Evolutionary conservation across 2,888 invertebrate genomes (phyloP), one percentile per base, ranked within the genome.

Genomic region (Mayetiola destructor): DNA sequence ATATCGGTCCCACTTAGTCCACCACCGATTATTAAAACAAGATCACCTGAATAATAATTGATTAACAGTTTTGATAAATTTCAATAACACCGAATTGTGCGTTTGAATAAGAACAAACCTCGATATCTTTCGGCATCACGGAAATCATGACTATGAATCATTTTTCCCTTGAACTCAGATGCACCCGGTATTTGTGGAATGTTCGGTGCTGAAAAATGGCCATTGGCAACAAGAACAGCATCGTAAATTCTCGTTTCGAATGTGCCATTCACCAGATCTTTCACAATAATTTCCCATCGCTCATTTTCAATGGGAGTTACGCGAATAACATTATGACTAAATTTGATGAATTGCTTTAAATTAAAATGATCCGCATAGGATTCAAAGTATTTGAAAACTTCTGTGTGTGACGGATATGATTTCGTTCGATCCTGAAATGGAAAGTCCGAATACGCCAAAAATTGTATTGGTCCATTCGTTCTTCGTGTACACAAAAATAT

Each of bases 1-100:
- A 88, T 76, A 68, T 88, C 88, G 69, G 85, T 77, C 16, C 92
- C 94, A 2, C 92, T 92, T 23, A 90, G 86, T 0, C 88, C 90
- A 1, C 88, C 91, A 1, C 94, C 94, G 23, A 94, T 75, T 8
- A 92, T 82, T 20, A 89, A 76, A 0, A 93, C 88, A 4, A 73
- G 75, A 66, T 81, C 79, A 57, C 74, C 81, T 68, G 67, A 21
- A 4, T 48, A 40, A 39, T 8, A 3, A 2, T 3, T 39, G 20
- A 5, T 20, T 12, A 55, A 55, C 48, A 23, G 14, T n/a, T n/a
- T 18, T 40, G 2, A 20, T 32, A 32, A 6, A 32, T 10, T n/a
- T n/a, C n/a, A n/a, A n/a, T n/a, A n/a, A n/a, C n/a, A n/a, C n/a
- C n/a, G n/a, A n/a, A n/a, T n/a, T n/a, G n/a, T n/a, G n/a, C n/a